A percentile compares a stretch with the other conserved stretches of the same genome.
phyloP scores from a whole-genome alignment of 2,888 invertebrate genomes.

The Polymixis flavicincta region DNA sequence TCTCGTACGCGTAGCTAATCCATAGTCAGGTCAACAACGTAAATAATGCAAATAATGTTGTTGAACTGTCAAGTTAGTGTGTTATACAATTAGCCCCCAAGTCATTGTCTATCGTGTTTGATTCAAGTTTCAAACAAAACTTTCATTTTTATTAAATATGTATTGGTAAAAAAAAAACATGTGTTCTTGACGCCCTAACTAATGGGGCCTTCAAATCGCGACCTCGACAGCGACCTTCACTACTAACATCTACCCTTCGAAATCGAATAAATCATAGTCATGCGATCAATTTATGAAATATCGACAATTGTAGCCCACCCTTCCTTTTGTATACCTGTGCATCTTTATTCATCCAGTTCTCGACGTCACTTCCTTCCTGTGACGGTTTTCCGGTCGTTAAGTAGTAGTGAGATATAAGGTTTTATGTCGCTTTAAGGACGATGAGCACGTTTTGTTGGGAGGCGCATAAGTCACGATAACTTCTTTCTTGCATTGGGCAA shows the following conservation, averaged over 20 bases:
- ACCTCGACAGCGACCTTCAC: constrained; percentile 14
- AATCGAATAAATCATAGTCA: constrained; percentile 14
- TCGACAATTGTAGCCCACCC: background rate
- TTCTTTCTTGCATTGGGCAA: background rate
- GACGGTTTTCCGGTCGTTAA: constrained; percentile 40
- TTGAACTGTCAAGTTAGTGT: no score
- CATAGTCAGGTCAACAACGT: no score
- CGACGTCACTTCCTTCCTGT: constrained; percentile 39
- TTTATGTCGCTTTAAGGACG: background rate
- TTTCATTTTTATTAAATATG: background rate
- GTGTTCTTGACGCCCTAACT: background rate
- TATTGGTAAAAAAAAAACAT: background rate
- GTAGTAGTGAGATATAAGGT: background rate
- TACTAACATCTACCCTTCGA: constrained; percentile 8
- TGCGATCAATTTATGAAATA: constrained; percentile 24
- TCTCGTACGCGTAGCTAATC: no score
- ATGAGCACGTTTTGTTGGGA: background rate
- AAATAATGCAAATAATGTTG: no score
- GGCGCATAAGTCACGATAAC: background rate
- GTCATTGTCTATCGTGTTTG: no score
- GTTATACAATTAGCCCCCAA: no score
- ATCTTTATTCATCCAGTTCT: constrained; percentile 34
- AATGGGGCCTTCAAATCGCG: constrained; percentile 18
- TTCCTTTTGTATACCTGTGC: constrained; percentile 6
- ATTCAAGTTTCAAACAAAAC: background rate